Evolutionary conservation across 2,888 invertebrate genomes (phyloP).

Genomic region (Eulithis prunata): DNA sequence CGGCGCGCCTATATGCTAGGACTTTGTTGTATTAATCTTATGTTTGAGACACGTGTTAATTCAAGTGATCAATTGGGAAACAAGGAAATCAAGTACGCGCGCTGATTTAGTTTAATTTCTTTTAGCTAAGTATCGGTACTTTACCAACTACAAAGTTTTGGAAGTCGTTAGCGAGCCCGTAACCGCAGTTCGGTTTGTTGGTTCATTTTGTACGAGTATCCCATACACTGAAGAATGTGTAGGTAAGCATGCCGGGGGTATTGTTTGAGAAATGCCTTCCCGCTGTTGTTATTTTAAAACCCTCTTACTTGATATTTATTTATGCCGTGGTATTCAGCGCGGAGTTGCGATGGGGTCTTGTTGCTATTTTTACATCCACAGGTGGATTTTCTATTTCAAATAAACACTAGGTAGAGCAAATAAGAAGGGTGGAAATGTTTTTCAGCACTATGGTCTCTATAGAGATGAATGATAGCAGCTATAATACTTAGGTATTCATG

Average conservation of each 20-base stretch:
- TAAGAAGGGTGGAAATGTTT: background rate
- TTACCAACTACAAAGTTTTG: slow-evolving; percentile 25
- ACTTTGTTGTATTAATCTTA: slow-evolving; percentile 38
- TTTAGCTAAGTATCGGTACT: slow-evolving; percentile 29
- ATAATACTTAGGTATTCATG: too few relatives aligned
- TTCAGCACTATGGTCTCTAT: too few relatives aligned
- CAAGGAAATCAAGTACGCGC: slow-evolving; percentile 31
- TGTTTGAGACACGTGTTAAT: slow-evolving; percentile 39
- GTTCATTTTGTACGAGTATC: slow-evolving; percentile 23
- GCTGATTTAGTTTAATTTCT: slow-evolving; percentile 31
- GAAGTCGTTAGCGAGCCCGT: slow-evolving; percentile 27
- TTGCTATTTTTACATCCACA: slow-evolving; percentile 15
- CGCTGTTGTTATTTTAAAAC: slow-evolving; percentile 21
- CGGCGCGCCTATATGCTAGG: too few relatives aligned
- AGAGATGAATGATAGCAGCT: too few relatives aligned
- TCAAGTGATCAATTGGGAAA: slow-evolving; percentile 33
- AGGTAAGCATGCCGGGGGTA: slow-evolving; percentile 14
- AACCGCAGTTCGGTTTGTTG: slow-evolving; percentile 25
- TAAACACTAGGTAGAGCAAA: background rate
- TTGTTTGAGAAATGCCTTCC: slow-evolving; percentile 29
- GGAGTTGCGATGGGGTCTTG: slow-evolving; percentile 12
- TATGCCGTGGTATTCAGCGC: slow-evolving; percentile 23
- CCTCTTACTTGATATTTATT: slow-evolving; percentile 24
- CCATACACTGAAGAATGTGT: slow-evolving; percentile 5
- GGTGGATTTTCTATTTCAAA: slow-evolving; percentile 19